Evolutionary conservation across 2,113 vertebrate species (phyloP).

Genomic region (Hippocampus comes): DNA sequence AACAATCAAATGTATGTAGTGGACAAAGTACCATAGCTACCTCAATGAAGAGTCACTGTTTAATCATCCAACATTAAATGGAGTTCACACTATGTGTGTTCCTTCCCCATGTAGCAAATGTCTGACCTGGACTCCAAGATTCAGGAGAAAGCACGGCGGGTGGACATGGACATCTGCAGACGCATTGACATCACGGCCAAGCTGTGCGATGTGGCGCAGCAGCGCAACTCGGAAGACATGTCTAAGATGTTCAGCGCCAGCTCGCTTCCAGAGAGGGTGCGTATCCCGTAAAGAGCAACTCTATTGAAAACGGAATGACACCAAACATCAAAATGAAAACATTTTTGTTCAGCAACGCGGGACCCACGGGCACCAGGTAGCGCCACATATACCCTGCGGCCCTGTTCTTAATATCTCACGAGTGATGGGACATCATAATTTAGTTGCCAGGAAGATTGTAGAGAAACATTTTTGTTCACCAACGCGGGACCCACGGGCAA

Average conservation of each 20-base stretch:
- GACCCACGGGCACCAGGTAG: too few relatives aligned
- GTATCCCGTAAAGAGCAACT: constrained; percentile 1
- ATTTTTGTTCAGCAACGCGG: too few relatives aligned
- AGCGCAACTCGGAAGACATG: constrained; percentile 98
- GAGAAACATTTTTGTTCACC: too few relatives aligned
- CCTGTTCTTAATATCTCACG: too few relatives aligned
- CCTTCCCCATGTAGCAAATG: constrained; percentile 85
- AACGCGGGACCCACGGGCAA: too few relatives aligned
- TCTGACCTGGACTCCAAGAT: constrained; percentile 97
- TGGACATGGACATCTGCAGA: constrained; percentile 99
- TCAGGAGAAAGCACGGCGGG: constrained; percentile 97
- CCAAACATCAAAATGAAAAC: too few relatives aligned
- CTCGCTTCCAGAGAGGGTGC: constrained; percentile 60
- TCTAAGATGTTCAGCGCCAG: constrained; percentile 94
- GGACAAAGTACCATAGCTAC: not conserved
- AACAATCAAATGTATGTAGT: not conserved
- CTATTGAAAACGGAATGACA: not conserved
- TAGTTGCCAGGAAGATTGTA: too few relatives aligned
- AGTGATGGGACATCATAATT: too few relatives aligned
- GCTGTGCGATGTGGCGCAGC: constrained; percentile 97
- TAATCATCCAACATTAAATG: not conserved
- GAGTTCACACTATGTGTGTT: not conserved
- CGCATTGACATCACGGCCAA: constrained; percentile 99
- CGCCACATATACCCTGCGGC: too few relatives aligned
- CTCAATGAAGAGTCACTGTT: not conserved